Percentiles rank a stretch among this genome's conserved stretches.
Evolutionary conservation across 37 sponge, comb jelly and placozoan species (phyloP).

Genomic region (Eunapius fragilis): DNA sequence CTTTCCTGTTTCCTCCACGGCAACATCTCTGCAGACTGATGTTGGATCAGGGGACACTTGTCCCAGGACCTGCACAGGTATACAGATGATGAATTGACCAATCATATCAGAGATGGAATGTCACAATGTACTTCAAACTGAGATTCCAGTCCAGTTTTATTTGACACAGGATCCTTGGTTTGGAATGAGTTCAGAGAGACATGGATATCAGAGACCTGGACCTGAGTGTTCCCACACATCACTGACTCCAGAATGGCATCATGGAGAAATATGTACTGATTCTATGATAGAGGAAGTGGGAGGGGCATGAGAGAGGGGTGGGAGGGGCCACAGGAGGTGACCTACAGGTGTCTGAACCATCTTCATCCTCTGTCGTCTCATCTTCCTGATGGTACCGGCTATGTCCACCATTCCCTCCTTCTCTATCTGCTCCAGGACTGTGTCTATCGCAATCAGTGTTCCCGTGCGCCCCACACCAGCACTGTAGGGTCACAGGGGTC

Average conservation of each 20-base stretch:
- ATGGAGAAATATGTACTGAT: conserved; percentile 65
- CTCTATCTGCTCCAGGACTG: conserved; percentile 56
- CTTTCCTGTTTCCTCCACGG: conserved; percentile 10
- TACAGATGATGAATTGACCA: background rate
- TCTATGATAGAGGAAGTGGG: conserved; percentile 16
- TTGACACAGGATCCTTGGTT: background rate
- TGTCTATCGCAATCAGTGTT: conserved; percentile 67
- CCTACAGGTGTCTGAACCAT: conserved; percentile 74
- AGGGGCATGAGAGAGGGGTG: background rate
- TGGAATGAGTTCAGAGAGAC: background rate
- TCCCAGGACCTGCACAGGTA: conserved; percentile 26
- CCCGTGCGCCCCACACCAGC: conserved; percentile 88
- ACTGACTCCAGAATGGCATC: conserved; percentile 62
- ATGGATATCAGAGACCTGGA: conserved; percentile 14
- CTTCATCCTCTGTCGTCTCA: conserved; percentile 71
- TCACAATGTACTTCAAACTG: background rate
- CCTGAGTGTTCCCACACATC: conserved; percentile 54
- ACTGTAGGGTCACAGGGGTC: conserved; percentile 34
- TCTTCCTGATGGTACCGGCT: conserved; percentile 31
- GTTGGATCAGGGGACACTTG: conserved; percentile 37
- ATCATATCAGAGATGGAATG: background rate
- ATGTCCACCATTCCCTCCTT: conserved; percentile 59
- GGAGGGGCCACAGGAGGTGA: background rate
- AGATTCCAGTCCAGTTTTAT: background rate
- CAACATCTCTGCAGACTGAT: background rate